A percentile compares a stretch with the other conserved stretches of the same genome.
Evolutionary conservation across 23 tunicate genomes (phyloP).

Genomic region (Ciona savignyi): DNA sequence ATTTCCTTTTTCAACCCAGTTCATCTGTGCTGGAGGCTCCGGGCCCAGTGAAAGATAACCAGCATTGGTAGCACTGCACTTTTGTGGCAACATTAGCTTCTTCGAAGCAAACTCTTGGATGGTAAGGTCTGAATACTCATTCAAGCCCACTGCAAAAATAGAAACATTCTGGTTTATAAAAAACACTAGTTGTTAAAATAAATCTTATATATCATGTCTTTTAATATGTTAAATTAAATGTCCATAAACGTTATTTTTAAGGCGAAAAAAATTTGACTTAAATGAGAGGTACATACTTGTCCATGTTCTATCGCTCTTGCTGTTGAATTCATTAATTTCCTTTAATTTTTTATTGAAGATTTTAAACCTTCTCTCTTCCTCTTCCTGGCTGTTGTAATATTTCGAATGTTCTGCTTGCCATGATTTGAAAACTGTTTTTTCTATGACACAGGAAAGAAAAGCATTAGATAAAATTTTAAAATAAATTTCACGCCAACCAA

Average conservation of each 20-base stretch:
- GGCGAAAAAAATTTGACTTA: too few relatives aligned
- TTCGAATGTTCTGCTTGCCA: not conserved
- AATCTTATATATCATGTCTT: too few relatives aligned
- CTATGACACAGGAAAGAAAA: too few relatives aligned
- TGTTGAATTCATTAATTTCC: not conserved
- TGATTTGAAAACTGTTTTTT: not conserved
- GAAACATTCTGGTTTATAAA: not conserved
- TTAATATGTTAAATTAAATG: too few relatives aligned
- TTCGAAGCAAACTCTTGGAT: constrained; percentile 60
- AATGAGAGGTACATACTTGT: not conserved
- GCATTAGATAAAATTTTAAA: too few relatives aligned
- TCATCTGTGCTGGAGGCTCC: constrained; percentile 26
- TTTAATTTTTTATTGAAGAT: not conserved
- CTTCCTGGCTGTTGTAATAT: not conserved
- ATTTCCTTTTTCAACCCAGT: constrained; percentile 81
- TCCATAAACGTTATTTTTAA: too few relatives aligned
- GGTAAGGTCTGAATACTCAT: constrained; percentile 54
- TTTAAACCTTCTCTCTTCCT: not conserved
- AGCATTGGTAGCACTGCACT: constrained; percentile 85
- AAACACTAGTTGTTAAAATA: too few relatives aligned
- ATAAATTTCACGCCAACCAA: too few relatives aligned
- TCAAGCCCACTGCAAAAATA: not conserved
- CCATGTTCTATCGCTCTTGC: not conserved
- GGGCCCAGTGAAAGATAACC: constrained; percentile 8
- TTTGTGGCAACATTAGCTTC: constrained; percentile 44